These are phyloP conservation scores for Tetramorium bicarinatum DNA, from an alignment of 2,888 invertebrate genomes.

Conservation along the genomic window DNA sequence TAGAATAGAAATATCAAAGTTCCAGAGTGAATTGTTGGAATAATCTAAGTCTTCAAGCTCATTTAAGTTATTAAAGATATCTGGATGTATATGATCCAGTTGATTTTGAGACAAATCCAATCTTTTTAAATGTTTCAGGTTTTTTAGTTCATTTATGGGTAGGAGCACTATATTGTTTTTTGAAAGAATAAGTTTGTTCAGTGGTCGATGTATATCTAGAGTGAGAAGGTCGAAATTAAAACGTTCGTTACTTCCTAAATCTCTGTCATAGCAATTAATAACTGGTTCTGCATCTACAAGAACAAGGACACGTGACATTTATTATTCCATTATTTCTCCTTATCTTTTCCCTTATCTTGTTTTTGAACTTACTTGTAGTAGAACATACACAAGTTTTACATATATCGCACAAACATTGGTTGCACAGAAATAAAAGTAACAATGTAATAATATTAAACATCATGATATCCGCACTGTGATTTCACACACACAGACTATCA, in stretches of 20 bases:
- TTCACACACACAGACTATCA: slow-evolving; percentile 21
- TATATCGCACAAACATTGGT: slow-evolving; percentile 69
- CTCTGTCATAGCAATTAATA: slow-evolving; percentile 73
- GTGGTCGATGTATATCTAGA: slow-evolving; percentile 85
- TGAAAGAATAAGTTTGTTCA: slow-evolving; percentile 87
- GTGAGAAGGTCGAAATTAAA: slow-evolving; percentile 73
- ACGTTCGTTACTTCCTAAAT: slow-evolving; percentile 66
- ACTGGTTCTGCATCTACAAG: slow-evolving; percentile 64
- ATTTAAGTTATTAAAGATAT: slow-evolving; percentile 84
- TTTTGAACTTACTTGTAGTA: slow-evolving; percentile 69
- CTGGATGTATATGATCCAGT: slow-evolving; percentile 85
- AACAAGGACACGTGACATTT: slow-evolving; percentile 11
- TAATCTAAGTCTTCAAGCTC: slow-evolving; percentile 86
- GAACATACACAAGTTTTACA: slow-evolving; percentile 78
- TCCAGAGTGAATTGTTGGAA: slow-evolving; percentile 86
- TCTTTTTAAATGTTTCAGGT: slow-evolving; percentile 85
- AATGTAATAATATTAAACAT: slow-evolving; percentile 60
- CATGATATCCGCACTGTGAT: slow-evolving; percentile 17
- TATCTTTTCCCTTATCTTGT: neutral
- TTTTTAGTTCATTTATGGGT: slow-evolving; percentile 87
- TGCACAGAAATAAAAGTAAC: slow-evolving; percentile 61
- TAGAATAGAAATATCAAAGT: slow-evolving; percentile 86
- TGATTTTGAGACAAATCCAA: slow-evolving; percentile 88
- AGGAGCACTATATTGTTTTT: slow-evolving; percentile 87
- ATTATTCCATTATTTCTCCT: neutral